Percentiles rank a stretch among this genome's conserved stretches.
phyloP scores from a whole-genome alignment of 2,113 vertebrate species.

The Tiliqua scincoides region DNA sequence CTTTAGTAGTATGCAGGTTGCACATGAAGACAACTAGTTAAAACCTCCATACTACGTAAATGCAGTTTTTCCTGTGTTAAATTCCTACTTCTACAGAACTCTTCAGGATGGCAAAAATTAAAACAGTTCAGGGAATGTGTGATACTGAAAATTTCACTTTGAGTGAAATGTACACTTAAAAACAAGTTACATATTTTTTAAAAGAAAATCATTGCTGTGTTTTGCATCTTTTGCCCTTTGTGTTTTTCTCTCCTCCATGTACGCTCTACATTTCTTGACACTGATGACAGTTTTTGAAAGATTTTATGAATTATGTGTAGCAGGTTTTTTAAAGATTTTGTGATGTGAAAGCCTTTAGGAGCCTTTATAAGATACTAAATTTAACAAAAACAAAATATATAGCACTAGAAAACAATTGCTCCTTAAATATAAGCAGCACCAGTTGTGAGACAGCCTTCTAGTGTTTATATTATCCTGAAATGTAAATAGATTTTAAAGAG shows the following conservation, averaged over 20 bases:
- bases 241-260: not conserved
- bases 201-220: not conserved
- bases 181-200: not conserved
- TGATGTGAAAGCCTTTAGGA: not conserved
- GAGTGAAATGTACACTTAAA: not conserved
- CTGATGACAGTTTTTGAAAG: not conserved
- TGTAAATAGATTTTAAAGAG: not conserved
- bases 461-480: not conserved
- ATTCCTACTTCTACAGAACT: not conserved
- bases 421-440: not conserved
- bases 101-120: not conserved
- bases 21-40: not conserved
- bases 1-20: not conserved
- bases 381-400: not conserved
- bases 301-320: not conserved
- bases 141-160: not conserved
- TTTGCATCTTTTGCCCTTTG: too few species aligned
- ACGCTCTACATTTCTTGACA: not conserved
- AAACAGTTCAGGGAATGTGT: not conserved
- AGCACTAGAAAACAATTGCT: not conserved
- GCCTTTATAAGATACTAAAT: not conserved
- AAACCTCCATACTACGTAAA: not conserved
- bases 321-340: not conserved
- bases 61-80: not conserved
- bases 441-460: not conserved